Base-by-base conservation (phyloP, 2,797 vertebrate species). In the Chiroxiphia lanceolata region DNA sequence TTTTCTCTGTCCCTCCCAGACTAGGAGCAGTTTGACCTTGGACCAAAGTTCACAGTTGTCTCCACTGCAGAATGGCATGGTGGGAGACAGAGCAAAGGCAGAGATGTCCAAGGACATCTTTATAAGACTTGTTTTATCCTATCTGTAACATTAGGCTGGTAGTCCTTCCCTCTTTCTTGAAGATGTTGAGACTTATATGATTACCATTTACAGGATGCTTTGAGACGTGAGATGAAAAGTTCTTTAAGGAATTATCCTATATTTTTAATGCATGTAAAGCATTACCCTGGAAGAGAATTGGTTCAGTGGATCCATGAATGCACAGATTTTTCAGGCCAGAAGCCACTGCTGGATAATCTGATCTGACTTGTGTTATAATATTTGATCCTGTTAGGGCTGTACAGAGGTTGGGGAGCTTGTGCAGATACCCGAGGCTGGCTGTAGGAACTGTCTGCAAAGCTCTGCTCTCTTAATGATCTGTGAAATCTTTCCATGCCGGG, bases 21-120 rank as follows among this genome's bases (percentile, higher is more conserved):
- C 13, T 36, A 27, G 45, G 13, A 79, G 36, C 19, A 40, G 26
- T 54, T 84, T 63, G 51, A 18, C 47, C 45, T 50, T 16, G 15
- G 50, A 68, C 11, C 0, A 0, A 70, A 60, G 51, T 34, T 53
- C 33, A 22, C 8, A 29, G 40, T 23, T 1, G 1, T 53, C 57
- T 76, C 25, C 19, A 5, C 12, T 22, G 7, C n/a, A 27, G 27
- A 61, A 20, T 5, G 56, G 42, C 59, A 7, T 0, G 1, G 33
- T 34, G 27, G 12, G 59, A 68, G 63, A 50, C 14, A 48, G 27
- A 34, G 14, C 40, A n/a, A 15, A 8, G 53, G 33, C 33, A 81
- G 42, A 65, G 20, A 36, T 77, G 75, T 25, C 38, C 2, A 12
- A 85, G 79, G 72, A 83, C n/a, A n/a, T n/a, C n/a, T n/a, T n/a